A percentile compares a stretch with the other conserved stretches of the same genome.
These are phyloP conservation scores for Diploscapter pachys DNA, from an alignment of 1,140 invertebrate species.

Conservation along the genomic window DNA sequence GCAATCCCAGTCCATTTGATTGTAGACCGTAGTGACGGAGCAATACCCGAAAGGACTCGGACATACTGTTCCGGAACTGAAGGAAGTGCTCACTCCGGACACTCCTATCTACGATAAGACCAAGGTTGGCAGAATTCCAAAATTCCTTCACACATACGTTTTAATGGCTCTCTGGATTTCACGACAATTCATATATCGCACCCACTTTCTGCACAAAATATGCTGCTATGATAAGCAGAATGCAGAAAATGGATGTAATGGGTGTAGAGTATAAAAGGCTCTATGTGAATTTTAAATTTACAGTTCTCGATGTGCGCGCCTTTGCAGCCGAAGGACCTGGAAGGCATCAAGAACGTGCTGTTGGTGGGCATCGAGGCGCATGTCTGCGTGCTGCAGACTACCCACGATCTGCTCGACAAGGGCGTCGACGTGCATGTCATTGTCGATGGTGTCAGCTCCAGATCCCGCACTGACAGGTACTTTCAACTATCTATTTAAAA, in stretches of 20 bases:
- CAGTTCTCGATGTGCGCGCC: constrained; percentile 78
- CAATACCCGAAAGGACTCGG: constrained; percentile 75
- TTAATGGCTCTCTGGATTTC: too few relatives aligned
- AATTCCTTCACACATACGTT: constrained; percentile 65
- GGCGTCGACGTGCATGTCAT: constrained; percentile 76
- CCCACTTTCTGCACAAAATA: too few relatives aligned
- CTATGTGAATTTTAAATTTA: constrained; percentile 1
- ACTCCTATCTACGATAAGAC: constrained; percentile 68
- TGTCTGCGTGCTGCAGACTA: constrained; percentile 69
- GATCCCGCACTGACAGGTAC: constrained; percentile 67
- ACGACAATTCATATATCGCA: too few relatives aligned
- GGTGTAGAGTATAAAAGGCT: neutral
- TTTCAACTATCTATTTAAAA: too few relatives aligned
- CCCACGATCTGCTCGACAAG: constrained; percentile 67
- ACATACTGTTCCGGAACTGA: constrained; percentile 72
- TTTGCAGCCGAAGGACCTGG: constrained; percentile 67
- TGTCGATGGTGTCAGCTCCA: constrained; percentile 78
- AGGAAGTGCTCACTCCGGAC: constrained; percentile 57
- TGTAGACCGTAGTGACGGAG: constrained; percentile 75
- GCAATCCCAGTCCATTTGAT: too few relatives aligned
- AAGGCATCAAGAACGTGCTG: constrained; percentile 67
- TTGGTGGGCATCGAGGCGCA: constrained; percentile 84
- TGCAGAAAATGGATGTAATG: too few relatives aligned
- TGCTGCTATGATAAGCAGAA: too few relatives aligned
- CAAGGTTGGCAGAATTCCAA: constrained; percentile 64